Base-by-base conservation (phyloP, 2,113 vertebrate species). In the Emydocephalus ijimae region DNA sequence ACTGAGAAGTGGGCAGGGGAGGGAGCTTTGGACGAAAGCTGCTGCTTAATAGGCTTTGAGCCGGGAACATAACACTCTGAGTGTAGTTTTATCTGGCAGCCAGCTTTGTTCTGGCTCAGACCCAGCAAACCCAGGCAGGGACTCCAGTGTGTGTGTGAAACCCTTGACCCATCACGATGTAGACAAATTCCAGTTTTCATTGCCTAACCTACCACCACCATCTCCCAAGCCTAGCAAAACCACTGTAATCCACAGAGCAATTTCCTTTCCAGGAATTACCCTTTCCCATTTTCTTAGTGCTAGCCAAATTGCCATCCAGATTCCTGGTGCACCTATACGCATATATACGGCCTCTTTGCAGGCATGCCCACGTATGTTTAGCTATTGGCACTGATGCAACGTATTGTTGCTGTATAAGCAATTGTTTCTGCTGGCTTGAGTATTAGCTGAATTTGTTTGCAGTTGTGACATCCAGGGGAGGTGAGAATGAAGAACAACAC, bases 1-100 rank as follows among this genome's bases (percentile, higher is more conserved):
- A 57, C 7, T 34, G 88, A 87, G 61, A 21, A 81, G 23, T 24
- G 15, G 48, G 50, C 85, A 61, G 69, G 43, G 39, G 90, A 24
- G 21, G n/a, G 69, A 48, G 52, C n/a, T 55, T 89, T 92, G 94
- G 48, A 81, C 23, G 54, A 81, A 50, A 57, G 90, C 52, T 64
- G 52, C 89, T 85, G 61, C 74, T 89, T 91, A 88, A 88, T 88
- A 88, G 92, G 81, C 81, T 93, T 90, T 91, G 90, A 89, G 90
- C 23, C 89, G 69, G 90, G 87, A 88, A 91, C 87, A 93, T 59
- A 93, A 93, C 86, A 88, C 86, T 88, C 90, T 90, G 90, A 85
- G 45, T 48, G 59, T 89, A 89, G 90, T 88, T 91, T 89, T 85
- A 93, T 91, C 87, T 91, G 93, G 93, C 64, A 56, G 61, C 61